Conservation (phyloP, 2,113 vertebrate genomes). For the Piprites chloris region DNA sequence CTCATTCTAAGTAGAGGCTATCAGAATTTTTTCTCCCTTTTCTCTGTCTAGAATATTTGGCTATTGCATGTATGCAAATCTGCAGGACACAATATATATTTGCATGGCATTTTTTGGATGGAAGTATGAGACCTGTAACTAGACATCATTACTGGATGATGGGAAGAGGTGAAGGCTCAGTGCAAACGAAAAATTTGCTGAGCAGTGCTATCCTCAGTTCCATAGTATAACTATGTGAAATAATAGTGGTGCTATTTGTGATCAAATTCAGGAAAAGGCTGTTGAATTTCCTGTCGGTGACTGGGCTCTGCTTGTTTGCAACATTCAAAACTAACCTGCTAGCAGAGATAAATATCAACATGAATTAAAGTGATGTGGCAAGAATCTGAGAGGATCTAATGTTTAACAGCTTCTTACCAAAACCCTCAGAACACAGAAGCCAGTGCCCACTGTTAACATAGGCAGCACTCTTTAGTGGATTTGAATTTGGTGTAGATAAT, state of each 20-base stretch:
- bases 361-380: background rate
- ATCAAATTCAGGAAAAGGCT: background rate
- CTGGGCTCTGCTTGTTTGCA: background rate
- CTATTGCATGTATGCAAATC: background rate
- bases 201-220: background rate
- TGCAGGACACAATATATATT: background rate
- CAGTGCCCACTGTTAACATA: background rate
- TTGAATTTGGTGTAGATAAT: background rate
- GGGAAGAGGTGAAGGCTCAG: background rate
- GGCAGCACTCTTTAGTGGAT: background rate
- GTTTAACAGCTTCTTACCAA: background rate
- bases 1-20: background rate
- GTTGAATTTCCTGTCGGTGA: background rate
- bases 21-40: background rate
- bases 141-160: background rate
- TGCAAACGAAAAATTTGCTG: background rate
- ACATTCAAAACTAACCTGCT: background rate
- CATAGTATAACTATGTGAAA: background rate
- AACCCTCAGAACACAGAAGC: background rate
- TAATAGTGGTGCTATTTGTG: background rate
- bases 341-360: background rate
- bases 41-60: background rate
- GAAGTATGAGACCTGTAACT: background rate
- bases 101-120: background rate
- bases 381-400: background rate